phyloP scores from a whole-genome alignment of 1,140 invertebrate species.

The Zaprionus taronus region DNA sequence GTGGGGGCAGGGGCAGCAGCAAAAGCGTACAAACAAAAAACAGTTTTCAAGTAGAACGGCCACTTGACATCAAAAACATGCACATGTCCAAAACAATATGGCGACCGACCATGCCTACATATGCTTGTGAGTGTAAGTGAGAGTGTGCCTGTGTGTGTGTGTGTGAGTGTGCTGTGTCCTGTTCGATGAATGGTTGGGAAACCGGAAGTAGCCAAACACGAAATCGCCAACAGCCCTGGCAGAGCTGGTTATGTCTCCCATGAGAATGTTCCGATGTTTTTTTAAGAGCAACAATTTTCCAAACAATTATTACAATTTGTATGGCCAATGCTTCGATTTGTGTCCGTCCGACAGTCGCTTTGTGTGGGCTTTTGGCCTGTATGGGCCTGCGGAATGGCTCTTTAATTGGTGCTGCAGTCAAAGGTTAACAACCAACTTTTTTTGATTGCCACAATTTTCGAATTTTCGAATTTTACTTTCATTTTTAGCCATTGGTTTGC shows the following conservation, averaged over 20 bases:
- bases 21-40: conserved; percentile 49
- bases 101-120: conserved; percentile 42
- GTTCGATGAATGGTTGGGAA: conserved; percentile 30
- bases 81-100: conserved; percentile 78
- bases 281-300: conserved; percentile 76
- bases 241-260: conserved; percentile 52
- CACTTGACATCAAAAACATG: conserved; percentile 79
- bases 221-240: conserved; percentile 9
- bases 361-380: conserved; percentile 14
- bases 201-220: conserved; percentile 65
- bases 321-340: conserved; percentile 45
- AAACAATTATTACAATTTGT: conserved; percentile 79
- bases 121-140: conserved; percentile 18
- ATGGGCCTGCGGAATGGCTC: background rate
- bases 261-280: conserved; percentile 62
- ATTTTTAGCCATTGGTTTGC: background rate
- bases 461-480: conserved; percentile 12
- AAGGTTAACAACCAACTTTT: conserved; percentile 24
- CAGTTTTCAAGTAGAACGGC: conserved; percentile 73
- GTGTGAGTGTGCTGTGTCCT: conserved; percentile 4
- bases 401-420: conserved; percentile 19
- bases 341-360: background rate
- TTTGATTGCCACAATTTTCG: conserved; percentile 26
- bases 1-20: conserved; percentile 8
- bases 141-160: conserved; percentile 8